Conservation (phyloP, 2,888 invertebrate species). For the Carpatolechia fugitivella region DNA sequence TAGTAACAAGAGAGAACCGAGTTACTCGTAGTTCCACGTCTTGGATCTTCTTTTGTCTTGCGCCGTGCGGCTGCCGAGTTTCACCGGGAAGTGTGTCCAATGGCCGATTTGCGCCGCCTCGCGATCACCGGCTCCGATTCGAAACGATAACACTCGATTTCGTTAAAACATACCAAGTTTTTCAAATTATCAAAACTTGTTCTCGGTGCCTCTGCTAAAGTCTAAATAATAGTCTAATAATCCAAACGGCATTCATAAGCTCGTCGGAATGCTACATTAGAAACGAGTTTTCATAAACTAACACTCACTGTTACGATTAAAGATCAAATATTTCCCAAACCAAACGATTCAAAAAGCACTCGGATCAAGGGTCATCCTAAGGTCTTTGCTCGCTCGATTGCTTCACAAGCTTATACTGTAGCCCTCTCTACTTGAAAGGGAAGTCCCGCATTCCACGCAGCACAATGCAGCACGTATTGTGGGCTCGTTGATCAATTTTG, state of each 20-base stretch:
- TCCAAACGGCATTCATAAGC: too few relatives aligned
- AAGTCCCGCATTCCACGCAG: neutral
- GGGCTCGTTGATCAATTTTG: too few relatives aligned
- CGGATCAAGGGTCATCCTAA: neutral
- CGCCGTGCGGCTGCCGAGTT: slow-evolving; percentile 37
- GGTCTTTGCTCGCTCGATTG: neutral
- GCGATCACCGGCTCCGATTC: slow-evolving; percentile 31
- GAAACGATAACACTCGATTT: slow-evolving; percentile 45
- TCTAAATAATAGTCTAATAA: too few relatives aligned
- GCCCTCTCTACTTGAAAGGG: neutral
- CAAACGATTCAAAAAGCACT: neutral
- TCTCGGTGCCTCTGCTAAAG: too few relatives aligned
- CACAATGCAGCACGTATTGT: neutral
- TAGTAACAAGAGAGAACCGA: slow-evolving; percentile 40
- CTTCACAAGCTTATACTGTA: neutral
- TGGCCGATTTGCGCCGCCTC: slow-evolving; percentile 41
- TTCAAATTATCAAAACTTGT: too few relatives aligned
- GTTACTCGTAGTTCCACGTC: neutral
- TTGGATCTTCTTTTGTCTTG: slow-evolving; percentile 27
- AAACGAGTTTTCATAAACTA: neutral
- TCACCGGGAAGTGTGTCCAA: slow-evolving; percentile 44
- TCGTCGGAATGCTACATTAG: too few relatives aligned
- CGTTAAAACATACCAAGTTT: slow-evolving; percentile 43
- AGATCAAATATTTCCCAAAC: slow-evolving; percentile 4
- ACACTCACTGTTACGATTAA: neutral